Evolutionary conservation across 2,113 vertebrate genomes (phyloP).

Genomic region (Vicugna pacos): DNA sequence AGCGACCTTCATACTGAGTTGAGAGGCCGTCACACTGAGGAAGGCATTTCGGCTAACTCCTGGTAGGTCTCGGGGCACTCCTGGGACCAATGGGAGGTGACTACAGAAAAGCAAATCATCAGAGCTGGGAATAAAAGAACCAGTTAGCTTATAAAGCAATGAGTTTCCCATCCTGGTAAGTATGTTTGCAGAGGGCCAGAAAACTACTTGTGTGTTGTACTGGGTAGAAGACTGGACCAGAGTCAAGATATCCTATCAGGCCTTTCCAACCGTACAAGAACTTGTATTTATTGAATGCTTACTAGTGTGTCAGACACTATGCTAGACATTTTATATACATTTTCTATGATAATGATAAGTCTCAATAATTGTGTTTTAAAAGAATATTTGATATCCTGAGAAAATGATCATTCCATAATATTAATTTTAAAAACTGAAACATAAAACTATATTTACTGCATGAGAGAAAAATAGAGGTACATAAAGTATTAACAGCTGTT

Average conservation of each 20-base stretch:
- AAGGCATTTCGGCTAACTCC: background rate
- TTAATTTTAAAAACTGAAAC: slow-evolving; percentile 12
- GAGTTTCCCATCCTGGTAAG: background rate
- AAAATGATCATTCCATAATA: background rate
- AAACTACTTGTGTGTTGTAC: background rate
- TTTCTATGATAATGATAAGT: background rate
- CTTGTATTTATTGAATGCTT: background rate
- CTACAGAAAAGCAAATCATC: background rate
- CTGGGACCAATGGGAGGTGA: background rate
- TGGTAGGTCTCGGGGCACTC: background rate
- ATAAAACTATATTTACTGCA: background rate
- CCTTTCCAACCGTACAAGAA: background rate
- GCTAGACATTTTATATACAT: background rate
- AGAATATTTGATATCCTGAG: background rate
- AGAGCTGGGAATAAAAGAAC: background rate
- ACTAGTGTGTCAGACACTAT: background rate
- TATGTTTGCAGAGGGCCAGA: background rate
- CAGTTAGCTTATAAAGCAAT: background rate
- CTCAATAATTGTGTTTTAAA: background rate
- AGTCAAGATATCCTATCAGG: background rate
- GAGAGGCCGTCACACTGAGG: background rate
- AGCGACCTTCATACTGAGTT: background rate
- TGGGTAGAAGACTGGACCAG: background rate
- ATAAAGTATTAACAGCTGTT: background rate
- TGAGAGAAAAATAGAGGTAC: background rate